These are phyloP conservation scores for Sminthurinus aureus DNA, from an alignment of 2,888 invertebrate species.

Conservation along the genomic window DNA sequence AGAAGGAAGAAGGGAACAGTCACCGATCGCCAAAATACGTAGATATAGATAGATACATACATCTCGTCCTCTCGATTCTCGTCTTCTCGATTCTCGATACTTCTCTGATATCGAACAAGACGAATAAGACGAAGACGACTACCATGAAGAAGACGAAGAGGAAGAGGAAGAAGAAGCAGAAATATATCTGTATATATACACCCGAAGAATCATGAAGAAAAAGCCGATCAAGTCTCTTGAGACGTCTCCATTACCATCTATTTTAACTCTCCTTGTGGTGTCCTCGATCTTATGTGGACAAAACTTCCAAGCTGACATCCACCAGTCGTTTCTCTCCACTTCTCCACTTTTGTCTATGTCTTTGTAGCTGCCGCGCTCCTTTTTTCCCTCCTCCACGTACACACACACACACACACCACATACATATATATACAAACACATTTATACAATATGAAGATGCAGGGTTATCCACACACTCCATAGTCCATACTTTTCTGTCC, in stretches of 20 bases:
- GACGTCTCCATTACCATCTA: slow-evolving; percentile 53
- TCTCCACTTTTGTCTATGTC: slow-evolving; percentile 8
- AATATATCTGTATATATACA: too few species aligned
- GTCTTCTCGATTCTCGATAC: too few species aligned
- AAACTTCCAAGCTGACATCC: slow-evolving; percentile 41
- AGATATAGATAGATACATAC: too few species aligned
- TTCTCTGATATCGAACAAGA: too few species aligned
- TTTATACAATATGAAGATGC: too few species aligned
- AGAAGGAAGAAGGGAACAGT: not conserved
- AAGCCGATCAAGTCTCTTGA: slow-evolving; percentile 43
- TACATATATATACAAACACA: not conserved
- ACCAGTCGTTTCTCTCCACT: slow-evolving; percentile 18
- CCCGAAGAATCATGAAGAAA: slow-evolving; percentile 27
- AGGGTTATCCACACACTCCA: too few species aligned
- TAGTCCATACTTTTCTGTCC: too few species aligned
- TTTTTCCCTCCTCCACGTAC: slow-evolving; percentile 4
- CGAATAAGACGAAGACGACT: too few species aligned
- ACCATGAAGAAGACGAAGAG: too few species aligned
- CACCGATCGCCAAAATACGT: too few species aligned
- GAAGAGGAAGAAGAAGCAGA: too few species aligned
- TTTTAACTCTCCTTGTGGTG: slow-evolving; percentile 49
- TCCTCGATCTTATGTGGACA: slow-evolving; percentile 46
- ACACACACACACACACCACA: not conserved
- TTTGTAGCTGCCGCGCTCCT: slow-evolving; percentile 8
- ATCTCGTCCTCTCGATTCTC: too few species aligned